phyloP scores from a whole-genome alignment of 2,888 invertebrate species.

The Thymelicus lineola region DNA sequence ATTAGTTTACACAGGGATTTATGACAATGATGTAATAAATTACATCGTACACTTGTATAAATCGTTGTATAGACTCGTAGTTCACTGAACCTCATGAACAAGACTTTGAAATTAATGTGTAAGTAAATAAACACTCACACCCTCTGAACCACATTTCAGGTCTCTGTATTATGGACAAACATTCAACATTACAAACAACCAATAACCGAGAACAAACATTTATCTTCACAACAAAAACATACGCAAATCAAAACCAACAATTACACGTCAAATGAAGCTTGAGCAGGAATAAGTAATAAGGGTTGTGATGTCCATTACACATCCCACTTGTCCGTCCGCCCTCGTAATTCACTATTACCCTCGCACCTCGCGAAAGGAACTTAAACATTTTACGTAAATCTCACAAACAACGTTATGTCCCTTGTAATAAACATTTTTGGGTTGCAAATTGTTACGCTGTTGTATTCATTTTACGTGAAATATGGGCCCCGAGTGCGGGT shows the following conservation, averaged over 20 bases:
- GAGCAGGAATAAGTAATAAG: constrained; percentile 23
- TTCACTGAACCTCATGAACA: too few species aligned
- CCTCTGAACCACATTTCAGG: too few species aligned
- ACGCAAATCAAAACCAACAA: neutral
- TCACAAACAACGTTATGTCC: constrained; percentile 38
- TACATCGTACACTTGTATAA: too few species aligned
- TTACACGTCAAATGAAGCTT: constrained; percentile 11
- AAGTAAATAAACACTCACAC: too few species aligned
- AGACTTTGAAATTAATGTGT: too few species aligned
- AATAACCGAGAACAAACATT: neutral
- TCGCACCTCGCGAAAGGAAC: constrained; percentile 34
- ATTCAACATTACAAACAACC: neutral
- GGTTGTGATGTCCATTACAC: constrained; percentile 16
- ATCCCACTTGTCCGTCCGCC: constrained; percentile 20
- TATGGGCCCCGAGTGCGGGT: constrained; percentile 35
- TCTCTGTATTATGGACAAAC: neutral
- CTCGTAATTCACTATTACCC: constrained; percentile 33
- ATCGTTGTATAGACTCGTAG: too few species aligned
- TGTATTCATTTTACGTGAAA: constrained; percentile 40
- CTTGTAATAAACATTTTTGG: constrained; percentile 40
- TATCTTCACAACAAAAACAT: neutral
- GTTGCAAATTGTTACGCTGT: constrained; percentile 37
- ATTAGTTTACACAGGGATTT: too few species aligned
- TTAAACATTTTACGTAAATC: constrained; percentile 29
- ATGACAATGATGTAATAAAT: too few species aligned